Conservation (phyloP, 2,888 invertebrate genomes). For the Charanyca ferruginea region DNA sequence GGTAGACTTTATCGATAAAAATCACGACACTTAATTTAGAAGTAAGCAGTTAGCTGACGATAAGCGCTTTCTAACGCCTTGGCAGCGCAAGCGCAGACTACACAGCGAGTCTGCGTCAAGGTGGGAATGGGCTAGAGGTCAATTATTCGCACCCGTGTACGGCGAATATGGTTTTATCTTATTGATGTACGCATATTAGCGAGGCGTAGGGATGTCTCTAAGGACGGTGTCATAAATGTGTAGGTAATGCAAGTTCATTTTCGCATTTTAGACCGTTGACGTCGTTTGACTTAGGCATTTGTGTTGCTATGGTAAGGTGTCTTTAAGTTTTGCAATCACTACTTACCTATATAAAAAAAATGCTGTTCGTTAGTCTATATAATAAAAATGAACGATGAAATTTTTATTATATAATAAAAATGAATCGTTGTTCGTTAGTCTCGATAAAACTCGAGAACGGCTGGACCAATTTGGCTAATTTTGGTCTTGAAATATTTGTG, state of each 20-base stretch:
- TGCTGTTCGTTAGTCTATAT: too few species aligned
- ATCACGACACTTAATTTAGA: slow-evolving; percentile 81
- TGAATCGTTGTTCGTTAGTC: too few species aligned
- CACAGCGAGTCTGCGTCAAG: slow-evolving; percentile 66
- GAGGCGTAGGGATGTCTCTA: slow-evolving; percentile 57
- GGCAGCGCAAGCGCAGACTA: slow-evolving; percentile 42
- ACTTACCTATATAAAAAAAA: too few species aligned
- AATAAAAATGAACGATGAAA: too few species aligned
- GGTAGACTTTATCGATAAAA: slow-evolving; percentile 80
- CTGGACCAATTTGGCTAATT: too few species aligned
- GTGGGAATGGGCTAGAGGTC: slow-evolving; percentile 85
- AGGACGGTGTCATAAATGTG: not conserved
- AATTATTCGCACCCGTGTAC: slow-evolving; percentile 80
- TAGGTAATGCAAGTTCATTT: not conserved
- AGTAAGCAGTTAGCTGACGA: slow-evolving; percentile 68
- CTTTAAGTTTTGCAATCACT: not conserved
- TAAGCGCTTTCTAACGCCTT: slow-evolving; percentile 86
- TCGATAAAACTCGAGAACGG: too few species aligned
- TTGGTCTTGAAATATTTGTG: too few species aligned
- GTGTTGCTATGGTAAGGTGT: not conserved
- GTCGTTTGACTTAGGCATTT: not conserved
- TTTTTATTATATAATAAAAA: too few species aligned
- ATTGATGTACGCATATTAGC: slow-evolving; percentile 72
- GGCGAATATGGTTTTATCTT: slow-evolving; percentile 69
- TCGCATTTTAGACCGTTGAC: not conserved